A percentile compares a stretch with the other conserved stretches of the same genome.
phyloP scores from a whole-genome alignment of 1,140 invertebrate species.

The Sycobia sp. region DNA sequence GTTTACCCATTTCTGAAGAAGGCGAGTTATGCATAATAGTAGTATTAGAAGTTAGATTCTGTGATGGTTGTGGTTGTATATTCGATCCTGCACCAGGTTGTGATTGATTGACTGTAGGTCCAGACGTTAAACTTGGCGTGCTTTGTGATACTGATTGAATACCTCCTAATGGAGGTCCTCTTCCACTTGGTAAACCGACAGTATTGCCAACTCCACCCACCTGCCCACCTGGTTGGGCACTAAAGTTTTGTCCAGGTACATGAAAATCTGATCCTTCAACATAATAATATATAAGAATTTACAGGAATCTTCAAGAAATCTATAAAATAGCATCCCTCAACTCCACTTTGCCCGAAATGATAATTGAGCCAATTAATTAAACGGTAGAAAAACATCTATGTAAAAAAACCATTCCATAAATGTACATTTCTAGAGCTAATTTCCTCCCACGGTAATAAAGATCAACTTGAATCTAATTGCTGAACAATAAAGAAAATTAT shows the following conservation, averaged over 20 bases:
- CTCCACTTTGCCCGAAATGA: no score
- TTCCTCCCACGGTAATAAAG: no score
- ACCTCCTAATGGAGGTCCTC: constrained; percentile 52
- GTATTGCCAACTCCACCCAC: constrained; percentile 55
- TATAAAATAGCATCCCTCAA: no score
- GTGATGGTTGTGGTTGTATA: constrained; percentile 50
- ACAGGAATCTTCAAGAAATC: no score
- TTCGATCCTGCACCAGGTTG: constrained; percentile 46
- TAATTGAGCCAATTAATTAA: no score
- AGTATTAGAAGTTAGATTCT: constrained; percentile 50
- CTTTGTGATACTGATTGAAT: constrained; percentile 55
- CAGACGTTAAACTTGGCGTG: constrained; percentile 49
- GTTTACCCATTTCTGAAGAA: constrained; percentile 58
- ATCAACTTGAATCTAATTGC: no score
- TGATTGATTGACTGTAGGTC: constrained; percentile 47
- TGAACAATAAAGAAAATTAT: no score
- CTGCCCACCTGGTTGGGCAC: constrained; percentile 57
- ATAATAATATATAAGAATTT: no score
- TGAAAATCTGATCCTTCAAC: constrained; percentile 58
- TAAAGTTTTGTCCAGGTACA: constrained; percentile 58
- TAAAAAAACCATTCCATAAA: no score
- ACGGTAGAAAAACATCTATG: no score
- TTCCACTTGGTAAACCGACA: constrained; percentile 56
- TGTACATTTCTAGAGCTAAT: no score
- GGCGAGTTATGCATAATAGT: constrained; percentile 51